phyloP scores from a whole-genome alignment of 2,797 vertebrate species.

The Anableps anableps region DNA sequence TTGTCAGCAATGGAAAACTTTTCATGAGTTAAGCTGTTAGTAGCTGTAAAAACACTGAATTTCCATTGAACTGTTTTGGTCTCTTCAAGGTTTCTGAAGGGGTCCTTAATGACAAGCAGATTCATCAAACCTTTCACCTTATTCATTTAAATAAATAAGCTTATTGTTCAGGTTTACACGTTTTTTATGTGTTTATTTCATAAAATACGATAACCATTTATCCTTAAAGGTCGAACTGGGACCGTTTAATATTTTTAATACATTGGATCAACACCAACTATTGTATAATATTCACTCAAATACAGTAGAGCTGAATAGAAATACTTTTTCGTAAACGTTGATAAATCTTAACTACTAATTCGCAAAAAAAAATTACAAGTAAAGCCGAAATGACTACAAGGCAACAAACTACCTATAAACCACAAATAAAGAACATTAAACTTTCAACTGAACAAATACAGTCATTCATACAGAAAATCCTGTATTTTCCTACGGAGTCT shows the following conservation, averaged over 20 bases:
- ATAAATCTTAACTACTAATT: neutral
- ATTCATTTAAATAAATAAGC: neutral
- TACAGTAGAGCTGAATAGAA: neutral
- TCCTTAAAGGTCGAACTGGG: neutral
- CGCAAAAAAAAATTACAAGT: neutral
- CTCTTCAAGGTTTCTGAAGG: too few species aligned
- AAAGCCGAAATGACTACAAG: neutral
- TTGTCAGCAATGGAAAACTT: too few species aligned
- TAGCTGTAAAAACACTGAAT: too few species aligned
- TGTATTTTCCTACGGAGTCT: neutral
- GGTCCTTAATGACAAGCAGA: too few species aligned
- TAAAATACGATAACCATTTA: neutral
- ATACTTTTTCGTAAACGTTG: neutral
- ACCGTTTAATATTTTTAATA: neutral
- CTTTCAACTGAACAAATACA: neutral
- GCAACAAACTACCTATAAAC: neutral
- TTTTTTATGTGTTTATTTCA: too few species aligned
- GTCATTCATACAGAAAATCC: accelerated
- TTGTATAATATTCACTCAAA: neutral
- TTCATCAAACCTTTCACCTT: too few species aligned
- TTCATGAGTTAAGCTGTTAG: too few species aligned
- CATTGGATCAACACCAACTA: neutral
- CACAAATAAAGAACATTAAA: neutral
- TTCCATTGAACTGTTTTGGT: too few species aligned
- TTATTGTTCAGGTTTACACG: neutral